These are phyloP conservation scores for Antigone vipio DNA, from an alignment of 2,113 vertebrate genomes.

Conservation along the genomic window DNA sequence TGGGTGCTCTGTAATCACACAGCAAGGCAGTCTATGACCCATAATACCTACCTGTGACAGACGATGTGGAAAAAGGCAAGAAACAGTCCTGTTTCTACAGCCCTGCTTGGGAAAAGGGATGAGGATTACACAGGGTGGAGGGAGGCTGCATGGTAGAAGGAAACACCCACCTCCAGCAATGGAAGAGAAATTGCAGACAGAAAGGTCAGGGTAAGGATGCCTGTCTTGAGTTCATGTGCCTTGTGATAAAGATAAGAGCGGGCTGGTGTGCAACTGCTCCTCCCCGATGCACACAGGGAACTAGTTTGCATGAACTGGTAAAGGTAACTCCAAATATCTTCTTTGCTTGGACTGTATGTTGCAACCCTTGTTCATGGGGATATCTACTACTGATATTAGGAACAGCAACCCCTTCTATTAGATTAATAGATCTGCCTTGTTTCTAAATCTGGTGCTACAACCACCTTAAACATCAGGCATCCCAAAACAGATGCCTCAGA, in stretches of 20 bases:
- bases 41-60: background rate
- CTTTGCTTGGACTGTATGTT: background rate
- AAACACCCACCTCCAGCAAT: background rate
- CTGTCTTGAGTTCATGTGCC: background rate
- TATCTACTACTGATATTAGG: background rate
- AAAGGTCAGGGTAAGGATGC: background rate
- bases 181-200: background rate
- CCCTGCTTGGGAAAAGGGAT: background rate
- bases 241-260: background rate
- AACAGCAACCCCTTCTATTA: background rate
- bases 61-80: background rate
- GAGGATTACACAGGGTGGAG: background rate
- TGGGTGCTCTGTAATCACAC: background rate
- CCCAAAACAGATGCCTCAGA: background rate
- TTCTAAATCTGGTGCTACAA: background rate
- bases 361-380: rapidly evolving
- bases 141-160: background rate
- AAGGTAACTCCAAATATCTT: background rate
- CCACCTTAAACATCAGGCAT: background rate
- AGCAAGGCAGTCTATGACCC: background rate
- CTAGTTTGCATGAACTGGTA: background rate
- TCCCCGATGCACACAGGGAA: background rate
- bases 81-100: background rate
- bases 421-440: background rate
- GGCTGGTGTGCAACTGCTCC: background rate